phyloP scores from a whole-genome alignment of 92 coral and sea anemone genomes.

The Nematostella vectensis region DNA sequence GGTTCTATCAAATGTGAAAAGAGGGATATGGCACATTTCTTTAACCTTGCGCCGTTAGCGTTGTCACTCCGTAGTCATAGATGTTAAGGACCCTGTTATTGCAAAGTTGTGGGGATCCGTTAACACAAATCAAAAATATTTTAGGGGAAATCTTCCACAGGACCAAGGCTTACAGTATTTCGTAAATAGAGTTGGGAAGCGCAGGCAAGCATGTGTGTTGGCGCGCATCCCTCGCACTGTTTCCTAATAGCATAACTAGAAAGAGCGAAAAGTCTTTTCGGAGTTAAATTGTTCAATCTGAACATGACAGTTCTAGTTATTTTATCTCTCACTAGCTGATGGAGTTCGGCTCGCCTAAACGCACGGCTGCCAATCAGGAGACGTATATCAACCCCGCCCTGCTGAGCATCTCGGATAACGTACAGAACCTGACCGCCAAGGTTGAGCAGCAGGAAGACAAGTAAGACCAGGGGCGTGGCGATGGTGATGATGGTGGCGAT shows the following conservation, averaged over 20 bases:
- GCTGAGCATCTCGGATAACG: constrained; percentile 49
- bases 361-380: constrained; percentile 57
- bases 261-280: no score
- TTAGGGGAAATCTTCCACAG: no score
- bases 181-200: no score
- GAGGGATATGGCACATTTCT: not conserved
- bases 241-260: no score
- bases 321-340: constrained; percentile 29
- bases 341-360: constrained; percentile 80
- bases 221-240: no score
- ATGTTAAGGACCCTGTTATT: no score
- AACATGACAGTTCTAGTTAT: not conserved
- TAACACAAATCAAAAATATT: no score
- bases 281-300: no score
- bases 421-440: constrained; percentile 44
- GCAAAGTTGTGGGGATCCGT: no score
- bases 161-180: no score
- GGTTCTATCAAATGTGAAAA: not conserved
- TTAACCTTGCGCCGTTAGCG: not conserved
- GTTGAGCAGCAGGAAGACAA: constrained; percentile 76
- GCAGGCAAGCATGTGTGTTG: no score
- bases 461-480: constrained; percentile 27
- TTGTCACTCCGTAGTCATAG: no score
- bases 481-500: not conserved
- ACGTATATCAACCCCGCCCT: constrained; percentile 74